Evolutionary conservation across 2,888 invertebrate genomes (phyloP).

Genomic region (Cantharis rufa): DNA sequence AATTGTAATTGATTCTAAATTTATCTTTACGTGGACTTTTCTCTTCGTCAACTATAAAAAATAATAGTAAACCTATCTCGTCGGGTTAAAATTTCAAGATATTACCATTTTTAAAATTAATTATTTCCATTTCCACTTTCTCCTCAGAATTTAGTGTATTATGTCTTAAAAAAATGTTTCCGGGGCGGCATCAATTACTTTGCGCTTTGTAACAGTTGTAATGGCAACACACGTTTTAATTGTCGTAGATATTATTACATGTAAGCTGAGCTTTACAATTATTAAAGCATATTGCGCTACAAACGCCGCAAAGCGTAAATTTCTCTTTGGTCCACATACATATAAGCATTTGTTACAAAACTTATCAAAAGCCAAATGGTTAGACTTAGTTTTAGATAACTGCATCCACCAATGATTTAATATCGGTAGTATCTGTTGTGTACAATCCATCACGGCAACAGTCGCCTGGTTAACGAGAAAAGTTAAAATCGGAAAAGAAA

Average conservation of each 20-base stretch:
- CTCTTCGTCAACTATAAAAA: no score
- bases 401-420: not conserved
- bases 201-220: conserved; percentile 1
- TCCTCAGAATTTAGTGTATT: no score
- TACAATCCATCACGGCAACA: conserved; percentile 24
- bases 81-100: no score
- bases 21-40: no score
- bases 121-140: no score
- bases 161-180: no score
- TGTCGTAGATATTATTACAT: not conserved
- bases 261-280: not conserved
- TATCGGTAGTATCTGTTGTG: conserved; percentile 22
- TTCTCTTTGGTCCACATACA: not conserved
- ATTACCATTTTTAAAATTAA: no score
- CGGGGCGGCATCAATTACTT: not conserved
- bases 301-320: not conserved
- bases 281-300: not conserved
- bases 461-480: conserved; percentile 24
- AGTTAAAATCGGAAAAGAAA: conserved; percentile 19
- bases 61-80: no score
- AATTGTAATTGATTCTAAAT: no score
- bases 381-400: not conserved
- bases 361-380: not conserved
- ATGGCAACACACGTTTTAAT: not conserved
- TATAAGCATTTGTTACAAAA: not conserved